phyloP scores from a whole-genome alignment of 1,140 invertebrate genomes.

The Spodoptera frugiperda region DNA sequence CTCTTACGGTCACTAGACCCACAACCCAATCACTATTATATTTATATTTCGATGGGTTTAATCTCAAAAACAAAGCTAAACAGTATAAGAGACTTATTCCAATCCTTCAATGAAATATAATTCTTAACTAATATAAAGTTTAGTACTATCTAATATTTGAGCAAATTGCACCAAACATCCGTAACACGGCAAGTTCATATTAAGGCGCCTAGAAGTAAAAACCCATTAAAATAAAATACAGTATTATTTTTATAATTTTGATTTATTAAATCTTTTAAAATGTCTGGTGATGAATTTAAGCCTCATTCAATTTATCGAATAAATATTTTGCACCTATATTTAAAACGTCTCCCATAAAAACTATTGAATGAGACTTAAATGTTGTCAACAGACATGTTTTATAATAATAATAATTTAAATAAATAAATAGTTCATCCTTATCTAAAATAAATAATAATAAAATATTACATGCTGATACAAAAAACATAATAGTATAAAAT shows the following conservation, averaged over 20 bases:
- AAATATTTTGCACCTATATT: constrained; percentile 82
- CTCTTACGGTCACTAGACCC: too few relatives aligned
- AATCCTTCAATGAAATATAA: too few relatives aligned
- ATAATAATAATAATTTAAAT: constrained; percentile 49
- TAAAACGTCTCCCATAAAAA: constrained; percentile 70
- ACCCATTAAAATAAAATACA: constrained; percentile 45
- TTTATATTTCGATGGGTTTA: too few relatives aligned
- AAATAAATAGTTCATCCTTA: constrained; percentile 68
- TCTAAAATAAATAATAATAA: constrained; percentile 73
- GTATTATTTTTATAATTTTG: constrained; percentile 45
- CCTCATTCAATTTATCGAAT: constrained; percentile 72
- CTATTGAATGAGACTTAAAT: constrained; percentile 69
- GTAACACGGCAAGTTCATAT: not conserved
- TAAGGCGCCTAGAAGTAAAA: not conserved
- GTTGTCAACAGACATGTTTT: constrained; percentile 52
- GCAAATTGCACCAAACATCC: too few relatives aligned
- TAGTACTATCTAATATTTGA: not conserved
- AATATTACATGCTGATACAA: constrained; percentile 54
- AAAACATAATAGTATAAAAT: constrained; percentile 59
- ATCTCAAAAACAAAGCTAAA: too few relatives aligned
- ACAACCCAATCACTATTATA: too few relatives aligned
- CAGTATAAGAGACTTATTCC: too few relatives aligned
- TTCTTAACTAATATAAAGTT: too few relatives aligned
- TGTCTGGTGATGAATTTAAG: constrained; percentile 59
- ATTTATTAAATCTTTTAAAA: constrained; percentile 59